Evolutionary conservation across 1,140 invertebrate genomes (phyloP).

Genomic region (Eumaeus atala): DNA sequence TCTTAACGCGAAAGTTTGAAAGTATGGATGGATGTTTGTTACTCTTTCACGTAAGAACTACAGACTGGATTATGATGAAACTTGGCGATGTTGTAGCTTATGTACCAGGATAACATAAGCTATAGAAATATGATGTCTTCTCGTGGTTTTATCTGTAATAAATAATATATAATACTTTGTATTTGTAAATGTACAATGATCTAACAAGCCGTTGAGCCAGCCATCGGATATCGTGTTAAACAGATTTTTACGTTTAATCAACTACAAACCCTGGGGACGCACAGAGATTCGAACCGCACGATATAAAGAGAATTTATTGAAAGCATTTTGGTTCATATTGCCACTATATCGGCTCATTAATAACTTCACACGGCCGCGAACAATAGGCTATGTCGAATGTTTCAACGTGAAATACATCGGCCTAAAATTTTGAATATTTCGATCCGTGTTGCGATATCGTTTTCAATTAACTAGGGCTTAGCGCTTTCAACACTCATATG

Average conservation of each 20-base stretch:
- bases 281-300: constrained; percentile 39
- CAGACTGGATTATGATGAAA: too few species aligned
- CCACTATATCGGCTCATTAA: constrained; percentile 50
- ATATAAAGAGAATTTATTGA: constrained; percentile 48
- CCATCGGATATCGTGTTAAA: neutral
- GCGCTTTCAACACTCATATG: too few species aligned
- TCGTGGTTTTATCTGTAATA: too few species aligned
- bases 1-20: too few species aligned
- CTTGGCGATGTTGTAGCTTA: too few species aligned
- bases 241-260: constrained; percentile 7
- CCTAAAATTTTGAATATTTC: constrained; percentile 41
- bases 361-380: constrained; percentile 39
- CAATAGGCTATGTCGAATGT: constrained; percentile 34
- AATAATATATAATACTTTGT: too few species aligned
- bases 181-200: too few species aligned
- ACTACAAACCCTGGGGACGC: constrained; percentile 24
- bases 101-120: too few species aligned
- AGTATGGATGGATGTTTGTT: too few species aligned
- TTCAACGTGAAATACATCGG: constrained; percentile 40
- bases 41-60: too few species aligned
- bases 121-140: too few species aligned
- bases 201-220: too few species aligned
- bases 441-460: constrained; percentile 30
- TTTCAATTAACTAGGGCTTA: constrained; percentile 35
- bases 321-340: constrained; percentile 39